phyloP scores from a whole-genome alignment of 2,797 vertebrate species.

The Alauda arvensis region DNA sequence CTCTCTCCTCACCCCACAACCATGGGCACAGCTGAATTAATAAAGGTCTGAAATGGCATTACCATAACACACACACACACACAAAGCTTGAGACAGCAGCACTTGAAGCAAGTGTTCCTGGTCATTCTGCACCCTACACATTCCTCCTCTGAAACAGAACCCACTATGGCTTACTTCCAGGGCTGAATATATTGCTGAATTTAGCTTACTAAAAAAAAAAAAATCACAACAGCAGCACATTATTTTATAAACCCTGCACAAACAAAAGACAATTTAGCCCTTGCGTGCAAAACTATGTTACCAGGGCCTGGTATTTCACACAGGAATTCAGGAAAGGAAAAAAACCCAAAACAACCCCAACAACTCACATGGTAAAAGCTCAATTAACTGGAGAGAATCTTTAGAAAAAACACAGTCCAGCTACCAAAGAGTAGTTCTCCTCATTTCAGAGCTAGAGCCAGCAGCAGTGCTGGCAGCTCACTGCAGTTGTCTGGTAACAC shows the following conservation, averaged over 20 bases:
- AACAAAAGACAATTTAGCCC: conserved; percentile 4
- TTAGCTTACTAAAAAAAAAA: conserved; percentile 22
- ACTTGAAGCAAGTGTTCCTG: conserved; percentile 1
- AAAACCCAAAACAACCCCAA: background rate
- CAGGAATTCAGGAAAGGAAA: background rate
- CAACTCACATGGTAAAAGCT: background rate
- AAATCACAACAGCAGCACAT: conserved; percentile 15
- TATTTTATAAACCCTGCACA: conserved; percentile 20
- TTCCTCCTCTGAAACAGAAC: background rate
- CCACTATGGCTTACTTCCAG: conserved; percentile 55
- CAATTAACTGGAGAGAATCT: background rate
- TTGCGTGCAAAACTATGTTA: background rate
- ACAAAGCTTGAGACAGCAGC: conserved; percentile 28
- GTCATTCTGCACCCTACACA: background rate
- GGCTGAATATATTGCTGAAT: conserved; percentile 37
- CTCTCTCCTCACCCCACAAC: background rate
- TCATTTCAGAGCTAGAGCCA: background rate
- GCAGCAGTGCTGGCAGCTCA: background rate
- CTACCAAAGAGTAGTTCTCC: background rate
- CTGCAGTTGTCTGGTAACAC: background rate
- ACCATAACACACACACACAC: background rate
- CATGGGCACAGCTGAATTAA: background rate
- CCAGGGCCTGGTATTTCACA: background rate
- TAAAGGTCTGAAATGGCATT: background rate
- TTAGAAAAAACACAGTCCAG: background rate